Evolutionary conservation across 2,113 vertebrate genomes (phyloP), one percentile per base, ranked within the genome.

Genomic region (Addax nasomaculatus): DNA sequence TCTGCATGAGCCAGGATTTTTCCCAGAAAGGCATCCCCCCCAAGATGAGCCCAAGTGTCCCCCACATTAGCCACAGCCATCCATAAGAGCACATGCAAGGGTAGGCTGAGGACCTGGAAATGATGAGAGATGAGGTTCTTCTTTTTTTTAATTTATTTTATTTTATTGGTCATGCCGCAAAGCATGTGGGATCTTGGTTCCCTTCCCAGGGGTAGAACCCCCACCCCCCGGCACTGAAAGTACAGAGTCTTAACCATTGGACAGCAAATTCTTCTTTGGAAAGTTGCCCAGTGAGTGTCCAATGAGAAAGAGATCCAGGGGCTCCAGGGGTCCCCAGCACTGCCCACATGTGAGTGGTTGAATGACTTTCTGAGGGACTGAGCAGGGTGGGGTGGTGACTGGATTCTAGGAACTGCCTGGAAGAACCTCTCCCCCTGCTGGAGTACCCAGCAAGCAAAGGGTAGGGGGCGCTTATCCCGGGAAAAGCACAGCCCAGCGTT

Each of bases 21-120:
- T 19, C 21, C 33, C 53, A 85, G 92, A 85, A 55, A 91, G 4
- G 70, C 55, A 39, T 55, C 53, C 9, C 39, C 33, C 55, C n/a
- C 25, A 45, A 57, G 57, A 47, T 57, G 64, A 87, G 49, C 21
- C 57, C 2, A 8, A 57, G 29, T 19, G 70, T 45, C 45, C 30
- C 53, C 11, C 4, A 19, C 33, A 10, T n/a, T 2, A 29, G 45
- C 47, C n/a, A 16, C 49, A 14, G n/a, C 55, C 2, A n/a, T 13
- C 73, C 39, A 12, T 3, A 5, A 47, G 23, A 30, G n/a, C 1
- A 1, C 14, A 7, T 4, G 9, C 6, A 0, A 4, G n/a, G 58
- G 29, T 6, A 33, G 49, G 80, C 0, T 0, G n/a, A 80, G 15
- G 39, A n/a, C 33, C 78, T 17, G 14, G 33, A 89, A 47, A 16